A percentile compares a stretch with the other conserved stretches of the same genome.
Conservation (phyloP, 2,888 invertebrate genomes). For the Ommatoiulus sabulosus region DNA sequence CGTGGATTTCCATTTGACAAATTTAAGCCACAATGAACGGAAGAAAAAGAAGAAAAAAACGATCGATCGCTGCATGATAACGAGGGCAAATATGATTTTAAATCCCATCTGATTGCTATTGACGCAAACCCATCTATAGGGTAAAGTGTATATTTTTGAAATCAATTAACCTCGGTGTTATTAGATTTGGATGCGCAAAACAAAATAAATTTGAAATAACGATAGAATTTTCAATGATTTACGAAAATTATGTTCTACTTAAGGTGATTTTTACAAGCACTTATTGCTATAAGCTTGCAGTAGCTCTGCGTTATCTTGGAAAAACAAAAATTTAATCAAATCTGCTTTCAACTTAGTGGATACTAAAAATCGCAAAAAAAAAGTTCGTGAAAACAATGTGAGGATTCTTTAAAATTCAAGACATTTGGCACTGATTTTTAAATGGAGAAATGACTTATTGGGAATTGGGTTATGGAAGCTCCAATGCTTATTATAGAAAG, state of each 20-base stretch:
- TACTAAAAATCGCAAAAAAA: no score
- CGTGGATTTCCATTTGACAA: conserved; percentile 15
- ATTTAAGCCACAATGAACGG: conserved; percentile 3
- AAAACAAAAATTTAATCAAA: background rate
- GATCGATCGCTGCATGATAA: conserved; percentile 36
- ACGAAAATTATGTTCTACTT: background rate
- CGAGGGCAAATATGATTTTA: conserved; percentile 36
- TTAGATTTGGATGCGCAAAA: background rate
- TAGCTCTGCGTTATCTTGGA: background rate
- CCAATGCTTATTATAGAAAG: no score
- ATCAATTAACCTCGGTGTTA: conserved; percentile 11
- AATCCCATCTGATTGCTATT: conserved; percentile 36
- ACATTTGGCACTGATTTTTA: no score
- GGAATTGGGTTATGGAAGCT: no score
- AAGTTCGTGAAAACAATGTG: no score
- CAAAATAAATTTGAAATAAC: background rate
- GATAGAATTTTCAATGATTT: background rate
- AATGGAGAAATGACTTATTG: no score
- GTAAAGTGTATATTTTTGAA: background rate
- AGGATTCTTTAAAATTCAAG: no score
- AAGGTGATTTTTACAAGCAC: no score
- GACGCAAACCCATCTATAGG: background rate
- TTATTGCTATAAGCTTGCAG: background rate
- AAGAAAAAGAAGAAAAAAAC: background rate
- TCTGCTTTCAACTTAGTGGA: no score